Base-by-base conservation (phyloP, 2,113 vertebrate species). In the Sturnus vulgaris region DNA sequence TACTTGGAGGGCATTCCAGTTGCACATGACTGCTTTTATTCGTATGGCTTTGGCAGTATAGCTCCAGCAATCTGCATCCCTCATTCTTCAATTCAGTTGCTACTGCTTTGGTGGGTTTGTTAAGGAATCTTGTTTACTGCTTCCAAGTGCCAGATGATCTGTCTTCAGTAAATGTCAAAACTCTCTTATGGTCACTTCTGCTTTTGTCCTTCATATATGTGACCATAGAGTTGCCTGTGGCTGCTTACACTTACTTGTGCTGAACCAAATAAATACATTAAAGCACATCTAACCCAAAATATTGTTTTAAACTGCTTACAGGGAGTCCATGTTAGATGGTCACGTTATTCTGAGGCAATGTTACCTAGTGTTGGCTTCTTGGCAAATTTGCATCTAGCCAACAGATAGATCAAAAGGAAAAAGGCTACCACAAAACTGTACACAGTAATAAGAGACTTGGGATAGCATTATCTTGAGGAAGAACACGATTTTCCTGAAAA, bases 21-120 rank as follows among this genome's bases (percentile, higher is more conserved):
- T 85, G 73, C 90, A 91, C 77, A 28, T 66, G 77, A 64, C 70
- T 85, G 87, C 44, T 75, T 89, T 82, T 85, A 56, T 94, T 91
- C n/a, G 49, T n/a, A 18, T 16, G 31, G n/a, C 55, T 86, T 86
- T 84, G 80, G 73, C 65, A 75, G 17, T 8, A 24, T 8, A 52
- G 31, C 42, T 84, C 82, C 27, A 79, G 52, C 69, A 89, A 55
- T 14, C 60, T 84, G 56, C 44, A 42, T 64, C 47, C 53, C 27
- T 85, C 57, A 6, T 60, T 63, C 69, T 60, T 76, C 81, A 33
- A 24, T 80, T 93, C 59, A 44, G 23, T 71, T 84, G 81, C 69
- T 87, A 28, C 56, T 35, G 3, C 30, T 89, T 47, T 31, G 39
- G 77, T 81, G 65, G 10, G 19, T 82, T 83, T 57, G 18, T 49